A percentile compares a stretch with the other conserved stretches of the same genome.
Evolutionary conservation across 2,888 invertebrate species (phyloP).

Genomic region (Synergus itoensis): DNA sequence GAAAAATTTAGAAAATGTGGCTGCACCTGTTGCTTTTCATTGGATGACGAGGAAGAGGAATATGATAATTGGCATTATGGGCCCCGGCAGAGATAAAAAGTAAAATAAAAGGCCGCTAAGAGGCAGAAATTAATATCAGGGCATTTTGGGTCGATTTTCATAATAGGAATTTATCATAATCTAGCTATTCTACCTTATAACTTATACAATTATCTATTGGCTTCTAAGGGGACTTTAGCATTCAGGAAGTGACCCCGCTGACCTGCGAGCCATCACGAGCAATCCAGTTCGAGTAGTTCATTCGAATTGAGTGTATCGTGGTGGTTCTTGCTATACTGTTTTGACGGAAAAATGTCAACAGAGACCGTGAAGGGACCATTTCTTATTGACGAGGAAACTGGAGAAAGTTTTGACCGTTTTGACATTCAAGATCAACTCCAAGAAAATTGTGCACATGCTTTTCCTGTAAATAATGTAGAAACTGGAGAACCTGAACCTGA

Average conservation of each 20-base stretch:
- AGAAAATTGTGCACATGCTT: slow-evolving; percentile 34
- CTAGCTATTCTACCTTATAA: too few relatives aligned
- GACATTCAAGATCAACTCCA: slow-evolving; percentile 48
- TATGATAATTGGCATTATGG: too few relatives aligned
- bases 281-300: slow-evolving; percentile 30
- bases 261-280: slow-evolving; percentile 44
- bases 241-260: slow-evolving; percentile 54
- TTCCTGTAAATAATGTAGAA: slow-evolving; percentile 67
- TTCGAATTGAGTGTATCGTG: background rate
- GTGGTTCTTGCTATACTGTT: background rate
- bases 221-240: slow-evolving; percentile 13
- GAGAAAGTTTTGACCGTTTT: slow-evolving; percentile 64
- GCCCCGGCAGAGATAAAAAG: too few relatives aligned
- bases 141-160: too few relatives aligned
- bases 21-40: background rate
- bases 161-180: too few relatives aligned
- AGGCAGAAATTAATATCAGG: too few relatives aligned
- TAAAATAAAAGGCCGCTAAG: too few relatives aligned
- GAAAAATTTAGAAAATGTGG: background rate
- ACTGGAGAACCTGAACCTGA: slow-evolving; percentile 74
- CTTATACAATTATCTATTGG: slow-evolving; percentile 30
- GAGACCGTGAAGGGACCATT: slow-evolving; percentile 50
- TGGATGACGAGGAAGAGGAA: too few relatives aligned
- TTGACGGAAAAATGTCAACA: slow-evolving; percentile 13
- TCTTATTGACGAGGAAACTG: slow-evolving; percentile 71